A percentile compares a stretch with the other conserved stretches of the same genome.
These are phyloP conservation scores for pig (Sus scrofa) DNA, from an alignment of 2,113 vertebrate species.

Conservation along the genomic window DNA sequence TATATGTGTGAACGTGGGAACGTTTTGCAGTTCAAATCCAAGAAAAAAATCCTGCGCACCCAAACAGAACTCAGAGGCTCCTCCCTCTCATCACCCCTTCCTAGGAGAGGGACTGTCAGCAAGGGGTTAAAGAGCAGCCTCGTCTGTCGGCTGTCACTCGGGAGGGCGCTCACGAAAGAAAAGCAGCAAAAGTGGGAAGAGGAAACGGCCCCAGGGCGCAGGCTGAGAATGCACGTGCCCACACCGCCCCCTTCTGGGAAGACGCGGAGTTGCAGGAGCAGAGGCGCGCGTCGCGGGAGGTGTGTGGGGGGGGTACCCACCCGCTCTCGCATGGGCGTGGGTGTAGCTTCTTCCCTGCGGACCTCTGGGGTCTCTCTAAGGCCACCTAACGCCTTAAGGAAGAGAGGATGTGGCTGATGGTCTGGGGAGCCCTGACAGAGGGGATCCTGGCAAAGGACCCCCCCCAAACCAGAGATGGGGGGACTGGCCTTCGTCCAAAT, in stretches of 20 bases:
- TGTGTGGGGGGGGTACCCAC: accelerated
- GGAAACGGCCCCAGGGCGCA: accelerated
- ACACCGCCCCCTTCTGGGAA: slow-evolving; percentile 59
- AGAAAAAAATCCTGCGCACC: background rate
- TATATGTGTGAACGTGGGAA: accelerated
- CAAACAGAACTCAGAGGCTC: background rate
- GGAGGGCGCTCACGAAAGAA: too few relatives aligned
- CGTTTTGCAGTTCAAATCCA: background rate
- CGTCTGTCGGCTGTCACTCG: accelerated
- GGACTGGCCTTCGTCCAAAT: too few relatives aligned
- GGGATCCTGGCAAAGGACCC: background rate
- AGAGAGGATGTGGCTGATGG: background rate
- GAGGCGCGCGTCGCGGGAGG: too few relatives aligned
- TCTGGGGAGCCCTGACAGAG: accelerated
- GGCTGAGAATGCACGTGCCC: background rate
- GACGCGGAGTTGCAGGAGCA: background rate
- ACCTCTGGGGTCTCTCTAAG: background rate
- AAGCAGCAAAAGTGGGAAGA: accelerated
- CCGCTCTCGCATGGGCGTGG: too few relatives aligned
- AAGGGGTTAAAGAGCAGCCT: background rate
- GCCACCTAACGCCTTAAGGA: background rate
- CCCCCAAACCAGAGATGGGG: background rate
- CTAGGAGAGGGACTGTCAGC: background rate
- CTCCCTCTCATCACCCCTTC: background rate
- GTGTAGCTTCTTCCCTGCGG: accelerated